These are phyloP conservation scores for Triplophysa yarkandensis DNA, from an alignment of 2,797 vertebrate species.

Conservation along the genomic window DNA sequence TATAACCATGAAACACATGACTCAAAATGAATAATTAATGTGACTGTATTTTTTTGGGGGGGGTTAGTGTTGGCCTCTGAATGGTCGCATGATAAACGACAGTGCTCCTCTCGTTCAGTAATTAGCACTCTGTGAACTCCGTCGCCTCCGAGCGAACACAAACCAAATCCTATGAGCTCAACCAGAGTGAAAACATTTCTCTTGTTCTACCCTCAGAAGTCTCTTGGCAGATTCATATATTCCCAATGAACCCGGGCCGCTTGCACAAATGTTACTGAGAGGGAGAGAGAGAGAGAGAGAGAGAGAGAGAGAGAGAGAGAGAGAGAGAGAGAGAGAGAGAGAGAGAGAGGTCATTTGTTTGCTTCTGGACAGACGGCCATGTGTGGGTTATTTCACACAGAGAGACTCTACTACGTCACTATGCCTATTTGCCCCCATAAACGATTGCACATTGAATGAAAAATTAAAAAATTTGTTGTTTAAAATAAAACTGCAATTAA, in stretches of 20 bases:
- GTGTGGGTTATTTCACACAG: neutral
- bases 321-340: slow-evolving; percentile 35
- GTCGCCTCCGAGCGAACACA: slow-evolving; percentile 55
- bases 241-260: slow-evolving; percentile 58
- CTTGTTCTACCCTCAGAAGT: slow-evolving; percentile 46
- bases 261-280: slow-evolving; percentile 51
- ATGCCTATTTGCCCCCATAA: slow-evolving; percentile 5
- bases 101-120: slow-evolving; percentile 66
- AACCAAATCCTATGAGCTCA: slow-evolving; percentile 63
- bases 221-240: slow-evolving; percentile 62
- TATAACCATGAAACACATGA: slow-evolving; percentile 61
- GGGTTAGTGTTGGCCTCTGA: slow-evolving; percentile 51
- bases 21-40: slow-evolving; percentile 67
- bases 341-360: slow-evolving; percentile 46
- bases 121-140: slow-evolving; percentile 66
- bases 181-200: slow-evolving; percentile 70
- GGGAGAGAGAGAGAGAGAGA: slow-evolving; percentile 35
- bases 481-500: too few species aligned
- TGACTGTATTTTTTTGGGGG: slow-evolving; percentile 45
- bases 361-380: slow-evolving; percentile 23
- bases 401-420: neutral
- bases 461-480: too few species aligned
- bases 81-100: slow-evolving; percentile 68
- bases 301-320: slow-evolving; percentile 39
- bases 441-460: neutral